Evolutionary conservation across 2,797 vertebrate species (phyloP), one percentile per base, ranked within the genome.

Genomic region (Lateolabrax maculatus): DNA sequence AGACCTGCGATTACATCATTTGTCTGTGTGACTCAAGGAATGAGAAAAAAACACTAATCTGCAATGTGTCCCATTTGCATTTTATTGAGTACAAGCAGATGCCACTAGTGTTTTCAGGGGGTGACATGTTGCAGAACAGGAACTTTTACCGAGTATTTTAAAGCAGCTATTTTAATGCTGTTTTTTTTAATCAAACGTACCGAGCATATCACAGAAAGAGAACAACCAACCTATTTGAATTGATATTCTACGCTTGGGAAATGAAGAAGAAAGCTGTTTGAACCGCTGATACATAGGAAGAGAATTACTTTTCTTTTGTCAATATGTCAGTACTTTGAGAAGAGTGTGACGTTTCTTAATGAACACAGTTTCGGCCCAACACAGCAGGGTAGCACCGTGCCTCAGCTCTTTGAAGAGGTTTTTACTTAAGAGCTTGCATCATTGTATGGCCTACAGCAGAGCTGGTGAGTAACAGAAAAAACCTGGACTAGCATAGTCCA

Each of bases 371-470:
- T 36, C 53, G 41, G 43, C 46, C 64, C 65, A 46, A 15, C 76
- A 48, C 75, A 83, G 83, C 80, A 43, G 81, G 79, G 66, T 7
- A 29, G 61, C 72, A 27, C 51, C 11, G 34, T 65, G 16, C 69
- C 65, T 58, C 48, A 4, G 37, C 69, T 72, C 71, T 86, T 85
- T 87, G 80, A 84, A 84, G 76, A 79, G 76, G 31, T 62, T 72
- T 75, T 71, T 57, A 67, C 61, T 53, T 29, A 52, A 27, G 46
- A 75, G 71, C 63, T 80, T 82, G 73, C 76, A 80, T 86, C 77
- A 81, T 49, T 60, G 77, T 63, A 51, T 75, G 57, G 75, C 74
- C 71, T 52, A 46, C 72, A 89, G 74, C 71, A 56, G 49, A 48
- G 27, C 34, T 8, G 48, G 34, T 58, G 41, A 41, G 46, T 36